A percentile compares a stretch with the other conserved stretches of the same genome.
phyloP scores from a whole-genome alignment of 2,113 vertebrate genomes.

The Barnardius zonarius region DNA sequence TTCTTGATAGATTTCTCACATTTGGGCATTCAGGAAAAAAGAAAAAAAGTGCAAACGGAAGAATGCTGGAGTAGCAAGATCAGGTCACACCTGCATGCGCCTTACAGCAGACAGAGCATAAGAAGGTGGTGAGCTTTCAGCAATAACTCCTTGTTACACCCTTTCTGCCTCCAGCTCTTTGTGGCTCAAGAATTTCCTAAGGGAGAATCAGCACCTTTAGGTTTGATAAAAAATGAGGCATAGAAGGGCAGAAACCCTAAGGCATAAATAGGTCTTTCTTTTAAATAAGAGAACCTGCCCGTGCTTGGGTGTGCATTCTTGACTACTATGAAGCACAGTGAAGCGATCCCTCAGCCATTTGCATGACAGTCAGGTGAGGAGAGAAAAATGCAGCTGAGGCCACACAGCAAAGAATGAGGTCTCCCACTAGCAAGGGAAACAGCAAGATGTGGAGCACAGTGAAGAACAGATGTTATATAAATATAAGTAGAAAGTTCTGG shows the following conservation, averaged over 20 bases:
- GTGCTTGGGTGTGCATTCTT: neutral
- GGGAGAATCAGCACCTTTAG: neutral
- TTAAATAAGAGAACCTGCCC: neutral
- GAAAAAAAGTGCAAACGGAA: neutral
- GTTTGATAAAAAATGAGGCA: neutral
- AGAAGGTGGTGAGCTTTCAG: neutral
- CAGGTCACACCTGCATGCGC: neutral
- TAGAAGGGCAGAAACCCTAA: neutral
- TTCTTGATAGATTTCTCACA: neutral
- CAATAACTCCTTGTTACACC: neutral
- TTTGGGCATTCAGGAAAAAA: neutral
- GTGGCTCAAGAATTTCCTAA: neutral
- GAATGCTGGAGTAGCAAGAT: neutral
- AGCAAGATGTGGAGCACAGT: neutral
- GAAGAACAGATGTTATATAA: neutral
- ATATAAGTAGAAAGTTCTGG: neutral
- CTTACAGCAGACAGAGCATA: neutral
- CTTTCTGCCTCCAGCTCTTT: neutral
- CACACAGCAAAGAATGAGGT: neutral
- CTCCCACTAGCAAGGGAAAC: neutral
- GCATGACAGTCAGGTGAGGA: neutral
- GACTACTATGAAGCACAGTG: neutral
- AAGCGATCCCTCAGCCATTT: neutral
- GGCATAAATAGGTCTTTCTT: neutral
- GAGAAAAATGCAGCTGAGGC: neutral